Conservation (phyloP, 2,113 vertebrate genomes). For the Chelonoidis abingdonii region DNA sequence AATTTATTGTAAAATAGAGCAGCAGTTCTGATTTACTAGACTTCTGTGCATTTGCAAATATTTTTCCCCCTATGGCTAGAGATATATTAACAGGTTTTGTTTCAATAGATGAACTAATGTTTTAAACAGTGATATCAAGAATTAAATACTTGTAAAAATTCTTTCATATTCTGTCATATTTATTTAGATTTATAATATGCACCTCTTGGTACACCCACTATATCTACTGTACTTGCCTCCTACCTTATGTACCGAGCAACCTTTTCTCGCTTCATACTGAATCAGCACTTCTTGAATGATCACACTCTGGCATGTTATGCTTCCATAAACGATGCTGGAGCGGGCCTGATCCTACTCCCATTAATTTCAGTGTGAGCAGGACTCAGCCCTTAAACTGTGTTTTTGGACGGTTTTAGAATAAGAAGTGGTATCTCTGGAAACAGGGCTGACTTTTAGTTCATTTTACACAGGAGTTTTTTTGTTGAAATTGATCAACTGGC, state of each 20-base stretch:
- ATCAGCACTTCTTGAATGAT: conserved; percentile 70
- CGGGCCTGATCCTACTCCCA: not conserved
- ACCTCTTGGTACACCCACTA: not conserved
- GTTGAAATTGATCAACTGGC: not conserved
- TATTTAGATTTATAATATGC: not conserved
- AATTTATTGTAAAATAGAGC: conserved; percentile 75
- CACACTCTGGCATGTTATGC: not conserved
- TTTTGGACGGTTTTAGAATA: not conserved
- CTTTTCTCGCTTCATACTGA: conserved; percentile 40
- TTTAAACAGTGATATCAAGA: not conserved
- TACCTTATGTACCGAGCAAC: conserved; percentile 3
- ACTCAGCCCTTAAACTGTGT: not conserved
- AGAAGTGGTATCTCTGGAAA: not conserved
- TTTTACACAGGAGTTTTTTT: not conserved
- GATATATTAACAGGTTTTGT: conserved; percentile 45
- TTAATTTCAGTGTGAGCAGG: fast-evolving
- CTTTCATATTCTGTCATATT: not conserved
- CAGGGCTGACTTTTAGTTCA: fast-evolving
- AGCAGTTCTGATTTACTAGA: conserved; percentile 71
- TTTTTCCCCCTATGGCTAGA: conserved; percentile 33
- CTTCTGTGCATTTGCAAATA: conserved; percentile 67
- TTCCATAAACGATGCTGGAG: not conserved
- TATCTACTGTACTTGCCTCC: not conserved
- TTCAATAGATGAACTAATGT: conserved; percentile 1
- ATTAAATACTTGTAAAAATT: not conserved